Evolutionary conservation across 2,797 vertebrate genomes (phyloP), one percentile per base, ranked within the genome.

Genomic region (Meriones psammophilus): DNA sequence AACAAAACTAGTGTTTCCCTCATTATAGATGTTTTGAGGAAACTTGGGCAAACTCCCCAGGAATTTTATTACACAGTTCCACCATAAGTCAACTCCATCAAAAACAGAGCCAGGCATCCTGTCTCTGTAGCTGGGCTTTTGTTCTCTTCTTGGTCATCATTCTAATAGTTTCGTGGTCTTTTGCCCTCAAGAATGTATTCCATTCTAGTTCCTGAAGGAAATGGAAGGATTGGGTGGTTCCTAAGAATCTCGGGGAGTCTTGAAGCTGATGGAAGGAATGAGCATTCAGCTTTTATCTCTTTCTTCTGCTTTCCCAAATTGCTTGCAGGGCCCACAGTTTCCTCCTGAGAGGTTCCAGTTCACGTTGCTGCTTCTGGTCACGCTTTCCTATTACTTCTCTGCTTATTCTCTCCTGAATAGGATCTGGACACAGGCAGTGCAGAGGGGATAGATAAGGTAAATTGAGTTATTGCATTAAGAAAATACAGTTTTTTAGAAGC

Each of bases 401-500:
- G 20, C 8, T 39, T 69, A 42, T 64, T 14, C 54, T 24, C 13
- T 80, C 60, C 78, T 64, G 26, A 73, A 77, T 39, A 22, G 36
- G 50, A 91, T 26, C 64, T 58, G 0, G 1, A 58, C 8, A 1
- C 33, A 94, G 64, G 60, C 33, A 24, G 33, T 62, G n/a, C 22
- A 39, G 50, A 77, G 36, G 92, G 42, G 66, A 60, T 64, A 85
- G 80, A 78, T 39, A 90, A 92, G 89, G 80, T 93, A 94, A 92
- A 60, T 91, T 91, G 39, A 76, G 71, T 66, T 89, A 20, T 77
- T 92, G 30, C 74, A 80, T 77, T 36, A 26, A 50, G 54, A 64
- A 96, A 97, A 96, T 88, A 0, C 2, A 39, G 26, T 92, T 94
- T 94, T 87, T 73, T 73, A 86, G 76, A 50, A 94, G 91, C 69